phyloP scores from a whole-genome alignment of 2,888 invertebrate species.

The Ennomos fuscantarius region DNA sequence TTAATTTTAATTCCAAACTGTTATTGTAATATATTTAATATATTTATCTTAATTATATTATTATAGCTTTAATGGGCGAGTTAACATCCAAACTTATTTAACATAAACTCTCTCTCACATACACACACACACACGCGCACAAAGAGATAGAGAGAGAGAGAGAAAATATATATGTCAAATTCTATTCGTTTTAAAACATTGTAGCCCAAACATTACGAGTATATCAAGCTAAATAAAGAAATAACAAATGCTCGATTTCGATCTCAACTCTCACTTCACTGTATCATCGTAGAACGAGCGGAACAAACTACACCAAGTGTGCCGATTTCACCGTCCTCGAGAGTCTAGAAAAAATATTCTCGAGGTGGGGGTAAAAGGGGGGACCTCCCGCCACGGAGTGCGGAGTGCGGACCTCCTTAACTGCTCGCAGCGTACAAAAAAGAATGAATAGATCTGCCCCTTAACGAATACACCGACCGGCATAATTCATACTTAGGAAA shows the following conservation, averaged over 20 bases:
- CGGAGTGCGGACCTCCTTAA: conserved; percentile 78
- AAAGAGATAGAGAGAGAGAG: no score
- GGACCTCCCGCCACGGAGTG: conserved; percentile 42
- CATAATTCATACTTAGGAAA: conserved; percentile 85
- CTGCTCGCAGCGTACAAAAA: conserved; percentile 82
- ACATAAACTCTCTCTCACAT: no score
- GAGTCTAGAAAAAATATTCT: conserved; percentile 83
- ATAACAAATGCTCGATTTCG: conserved; percentile 58
- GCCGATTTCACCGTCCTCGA: conserved; percentile 82
- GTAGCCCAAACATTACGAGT: conserved; percentile 31
- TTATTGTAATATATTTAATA: no score
- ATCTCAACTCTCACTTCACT: conserved; percentile 74
- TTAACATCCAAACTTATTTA: no score
- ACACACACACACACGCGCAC: no score
- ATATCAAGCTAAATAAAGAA: conserved; percentile 46
- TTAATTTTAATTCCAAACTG: no score
- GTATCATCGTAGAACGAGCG: conserved; percentile 74
- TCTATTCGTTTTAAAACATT: no score
- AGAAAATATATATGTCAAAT: no score
- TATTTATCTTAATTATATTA: no score
- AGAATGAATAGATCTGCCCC: conserved; percentile 85
- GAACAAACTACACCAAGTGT: conserved; percentile 83
- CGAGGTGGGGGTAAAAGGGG: conserved; percentile 73
- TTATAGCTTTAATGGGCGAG: no score
- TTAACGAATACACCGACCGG: conserved; percentile 85